Evolutionary conservation across 2,797 vertebrate species (phyloP).

Genomic region (Pangasius mekongensis): DNA sequence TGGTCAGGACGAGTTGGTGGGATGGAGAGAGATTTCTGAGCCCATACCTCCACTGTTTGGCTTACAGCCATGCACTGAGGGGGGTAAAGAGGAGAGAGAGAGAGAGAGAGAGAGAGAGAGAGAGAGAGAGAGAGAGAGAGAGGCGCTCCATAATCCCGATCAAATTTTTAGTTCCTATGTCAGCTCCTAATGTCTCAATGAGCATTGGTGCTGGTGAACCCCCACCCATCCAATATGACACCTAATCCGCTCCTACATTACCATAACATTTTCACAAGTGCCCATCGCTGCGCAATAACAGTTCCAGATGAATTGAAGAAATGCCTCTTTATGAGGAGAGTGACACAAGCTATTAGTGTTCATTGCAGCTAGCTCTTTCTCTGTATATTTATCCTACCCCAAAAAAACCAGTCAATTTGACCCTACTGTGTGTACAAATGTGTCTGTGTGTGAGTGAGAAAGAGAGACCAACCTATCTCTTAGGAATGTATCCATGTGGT

Average conservation of each 20-base stretch:
- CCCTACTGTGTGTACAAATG: slow-evolving; percentile 55
- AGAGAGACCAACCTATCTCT: slow-evolving; percentile 6
- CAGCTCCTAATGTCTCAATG: slow-evolving; percentile 16
- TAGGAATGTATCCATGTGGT: slow-evolving; percentile 54
- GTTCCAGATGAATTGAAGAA: slow-evolving; percentile 71
- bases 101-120: background rate
- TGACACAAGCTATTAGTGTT: slow-evolving; percentile 74
- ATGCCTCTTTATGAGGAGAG: slow-evolving; percentile 71
- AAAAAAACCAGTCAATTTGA: slow-evolving; percentile 46
- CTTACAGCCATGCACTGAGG: slow-evolving; percentile 54
- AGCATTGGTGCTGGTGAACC: background rate
- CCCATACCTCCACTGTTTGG: slow-evolving; percentile 84
- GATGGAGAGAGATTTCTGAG: slow-evolving; percentile 70
- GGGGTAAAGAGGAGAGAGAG: slow-evolving; percentile 1
- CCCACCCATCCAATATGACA: slow-evolving; percentile 60
- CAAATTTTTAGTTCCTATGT: slow-evolving; percentile 38
- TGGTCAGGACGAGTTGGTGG: slow-evolving; percentile 55
- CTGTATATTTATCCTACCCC: slow-evolving; percentile 66
- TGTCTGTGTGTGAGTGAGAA: slow-evolving; percentile 46
- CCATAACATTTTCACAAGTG: slow-evolving; percentile 78
- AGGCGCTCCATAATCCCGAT: slow-evolving; percentile 32
- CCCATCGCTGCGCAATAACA: slow-evolving; percentile 68
- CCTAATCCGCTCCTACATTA: slow-evolving; percentile 70
- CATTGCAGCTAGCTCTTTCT: slow-evolving; percentile 59
- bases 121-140: slow-evolving; percentile 20